These are phyloP conservation scores for Psammodynastes pulverulentus DNA, from an alignment of 2,113 vertebrate genomes.

Conservation along the genomic window DNA sequence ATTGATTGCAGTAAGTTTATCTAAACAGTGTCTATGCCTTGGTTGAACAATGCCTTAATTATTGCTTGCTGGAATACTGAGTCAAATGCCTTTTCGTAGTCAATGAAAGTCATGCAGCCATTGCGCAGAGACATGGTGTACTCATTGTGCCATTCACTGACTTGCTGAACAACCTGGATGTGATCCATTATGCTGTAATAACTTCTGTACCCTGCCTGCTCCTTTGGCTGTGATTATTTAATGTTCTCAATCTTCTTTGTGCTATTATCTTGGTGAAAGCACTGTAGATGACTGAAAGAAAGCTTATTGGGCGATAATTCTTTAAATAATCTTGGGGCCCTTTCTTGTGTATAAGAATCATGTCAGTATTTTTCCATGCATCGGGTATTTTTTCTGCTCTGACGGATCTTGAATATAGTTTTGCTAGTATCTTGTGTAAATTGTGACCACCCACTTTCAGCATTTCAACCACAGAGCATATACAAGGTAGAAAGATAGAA, in stretches of 20 bases:
- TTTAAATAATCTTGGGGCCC: not conserved
- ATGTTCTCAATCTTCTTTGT: not conserved
- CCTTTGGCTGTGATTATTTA: not conserved
- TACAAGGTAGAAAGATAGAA: not conserved
- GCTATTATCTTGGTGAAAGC: not conserved
- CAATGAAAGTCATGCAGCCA: not conserved
- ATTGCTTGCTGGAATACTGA: not conserved
- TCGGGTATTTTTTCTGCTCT: not conserved
- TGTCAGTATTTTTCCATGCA: not conserved
- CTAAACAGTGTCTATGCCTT: not conserved
- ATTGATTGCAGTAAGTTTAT: not conserved
- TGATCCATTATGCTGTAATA: not conserved
- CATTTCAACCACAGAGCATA: not conserved
- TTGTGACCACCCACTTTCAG: not conserved
- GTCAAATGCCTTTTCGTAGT: not conserved
- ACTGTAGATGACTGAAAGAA: not conserved
- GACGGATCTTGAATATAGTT: not conserved
- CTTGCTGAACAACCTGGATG: not conserved
- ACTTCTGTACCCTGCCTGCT: not conserved
- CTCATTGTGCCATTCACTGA: not conserved
- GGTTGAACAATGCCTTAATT: not conserved
- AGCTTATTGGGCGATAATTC: not conserved
- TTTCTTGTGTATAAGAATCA: not conserved
- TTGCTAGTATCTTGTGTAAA: not conserved
- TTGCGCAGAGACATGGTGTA: not conserved